A percentile compares a stretch with the other conserved stretches of the same genome.
These are phyloP conservation scores for Formicarius rufipectus DNA, from an alignment of 2,113 vertebrate species.

Conservation along the genomic window DNA sequence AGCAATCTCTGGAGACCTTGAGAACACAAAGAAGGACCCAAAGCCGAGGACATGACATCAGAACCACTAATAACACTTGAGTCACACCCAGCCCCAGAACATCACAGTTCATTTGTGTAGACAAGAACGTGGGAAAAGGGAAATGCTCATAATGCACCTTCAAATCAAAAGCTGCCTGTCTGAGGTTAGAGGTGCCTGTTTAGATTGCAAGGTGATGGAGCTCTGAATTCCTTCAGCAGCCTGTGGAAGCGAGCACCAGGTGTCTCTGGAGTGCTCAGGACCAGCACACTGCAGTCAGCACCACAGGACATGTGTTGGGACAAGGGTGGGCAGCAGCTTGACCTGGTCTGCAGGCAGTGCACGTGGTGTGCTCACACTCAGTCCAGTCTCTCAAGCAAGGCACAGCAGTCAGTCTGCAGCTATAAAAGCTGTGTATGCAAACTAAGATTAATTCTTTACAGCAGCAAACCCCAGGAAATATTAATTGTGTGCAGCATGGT, in stretches of 20 bases:
- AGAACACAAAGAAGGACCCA: neutral
- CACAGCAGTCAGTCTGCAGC: neutral
- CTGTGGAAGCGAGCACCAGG: rapidly evolving
- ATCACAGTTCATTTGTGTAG: neutral
- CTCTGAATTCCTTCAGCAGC: neutral
- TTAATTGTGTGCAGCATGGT: conserved; percentile 24
- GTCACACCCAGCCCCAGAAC: neutral
- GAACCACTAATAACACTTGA: neutral
- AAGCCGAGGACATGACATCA: neutral
- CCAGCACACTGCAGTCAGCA: neutral
- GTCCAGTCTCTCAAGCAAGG: neutral
- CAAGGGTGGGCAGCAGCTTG: neutral
- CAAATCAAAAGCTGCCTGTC: neutral
- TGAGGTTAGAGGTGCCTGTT: neutral
- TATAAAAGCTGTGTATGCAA: neutral
- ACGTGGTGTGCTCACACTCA: rapidly evolving
- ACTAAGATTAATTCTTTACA: conserved; percentile 22
- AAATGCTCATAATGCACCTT: neutral
- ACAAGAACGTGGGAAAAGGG: neutral
- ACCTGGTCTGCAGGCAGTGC: rapidly evolving
- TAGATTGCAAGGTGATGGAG: neutral
- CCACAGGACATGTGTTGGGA: rapidly evolving
- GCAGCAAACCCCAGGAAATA: conserved; percentile 43
- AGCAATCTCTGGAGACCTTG: neutral
- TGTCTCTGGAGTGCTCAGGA: neutral